Evolutionary conservation across 2,888 invertebrate species (phyloP).

Genomic region (Icerya purchasi): DNA sequence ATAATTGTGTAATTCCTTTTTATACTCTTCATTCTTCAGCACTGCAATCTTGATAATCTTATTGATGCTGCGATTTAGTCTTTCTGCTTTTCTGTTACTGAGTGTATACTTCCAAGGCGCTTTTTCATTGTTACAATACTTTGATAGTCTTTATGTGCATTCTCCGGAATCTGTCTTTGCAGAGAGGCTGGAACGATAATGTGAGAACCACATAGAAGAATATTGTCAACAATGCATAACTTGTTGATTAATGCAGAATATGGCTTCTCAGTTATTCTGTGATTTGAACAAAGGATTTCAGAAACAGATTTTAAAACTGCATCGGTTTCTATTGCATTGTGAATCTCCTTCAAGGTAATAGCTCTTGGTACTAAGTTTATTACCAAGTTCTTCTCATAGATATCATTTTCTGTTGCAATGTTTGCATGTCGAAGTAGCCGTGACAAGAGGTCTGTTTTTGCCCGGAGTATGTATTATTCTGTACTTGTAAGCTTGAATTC

Average conservation of each 20-base stretch:
- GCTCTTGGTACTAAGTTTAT: background rate
- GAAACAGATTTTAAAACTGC: no score
- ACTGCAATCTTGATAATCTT: constrained; percentile 7
- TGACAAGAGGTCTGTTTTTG: background rate
- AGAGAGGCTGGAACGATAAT: constrained; percentile 1
- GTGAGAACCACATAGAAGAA: background rate
- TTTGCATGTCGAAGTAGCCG: background rate
- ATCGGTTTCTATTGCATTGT: background rate
- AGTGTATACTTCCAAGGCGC: constrained; percentile 4
- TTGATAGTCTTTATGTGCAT: constrained; percentile 12
- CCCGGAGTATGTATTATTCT: background rate
- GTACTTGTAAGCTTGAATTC: background rate
- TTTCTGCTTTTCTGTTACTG: constrained; percentile 2
- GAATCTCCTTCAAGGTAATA: background rate
- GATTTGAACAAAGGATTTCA: no score
- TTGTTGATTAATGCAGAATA: no score
- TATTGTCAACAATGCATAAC: background rate
- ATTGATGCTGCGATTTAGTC: background rate
- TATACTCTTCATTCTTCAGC: no score
- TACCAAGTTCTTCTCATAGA: background rate
- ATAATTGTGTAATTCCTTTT: no score
- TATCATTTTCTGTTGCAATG: background rate
- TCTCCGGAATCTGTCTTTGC: background rate
- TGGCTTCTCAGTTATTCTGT: background rate
- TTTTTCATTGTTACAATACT: constrained; percentile 10